phyloP scores from a whole-genome alignment of 2,113 vertebrate species.

The Upupa epops region DNA sequence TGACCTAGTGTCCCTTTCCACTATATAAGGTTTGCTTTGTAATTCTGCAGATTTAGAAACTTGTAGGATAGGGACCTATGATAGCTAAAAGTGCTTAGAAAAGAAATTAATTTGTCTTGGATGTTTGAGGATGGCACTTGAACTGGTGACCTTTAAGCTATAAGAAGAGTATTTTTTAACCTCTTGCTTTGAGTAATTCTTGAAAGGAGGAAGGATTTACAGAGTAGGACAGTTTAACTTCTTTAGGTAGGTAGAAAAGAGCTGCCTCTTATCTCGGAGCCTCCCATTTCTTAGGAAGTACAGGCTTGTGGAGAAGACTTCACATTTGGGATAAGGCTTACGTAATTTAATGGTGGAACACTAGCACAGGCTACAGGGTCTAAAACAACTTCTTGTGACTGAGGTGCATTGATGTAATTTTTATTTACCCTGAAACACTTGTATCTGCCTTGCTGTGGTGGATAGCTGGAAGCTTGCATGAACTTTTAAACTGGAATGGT shows the following conservation, averaged over 20 bases:
- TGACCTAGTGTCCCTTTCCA: neutral
- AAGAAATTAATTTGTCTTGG: neutral
- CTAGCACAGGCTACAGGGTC: neutral
- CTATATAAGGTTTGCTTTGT: neutral
- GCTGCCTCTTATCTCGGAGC: neutral
- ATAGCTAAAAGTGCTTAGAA: neutral
- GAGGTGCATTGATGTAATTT: neutral
- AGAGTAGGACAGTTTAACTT: neutral
- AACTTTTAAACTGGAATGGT: neutral
- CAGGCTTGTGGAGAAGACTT: neutral
- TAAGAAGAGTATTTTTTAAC: neutral
- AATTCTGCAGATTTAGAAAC: neutral
- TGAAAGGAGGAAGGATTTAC: neutral
- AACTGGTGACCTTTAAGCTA: neutral
- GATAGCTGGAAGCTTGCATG: neutral
- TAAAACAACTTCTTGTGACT: neutral
- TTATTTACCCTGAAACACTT: neutral
- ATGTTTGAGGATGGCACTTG: neutral
- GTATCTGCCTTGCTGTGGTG: neutral
- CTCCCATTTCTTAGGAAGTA: neutral
- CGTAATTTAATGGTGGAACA: neutral
- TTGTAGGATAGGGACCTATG: neutral
- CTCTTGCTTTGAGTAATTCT: neutral
- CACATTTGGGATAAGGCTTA: neutral
- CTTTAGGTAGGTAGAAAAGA: neutral